These are phyloP conservation scores for Morphnarchus princeps DNA, from an alignment of 2,113 vertebrate species.

Conservation along the genomic window DNA sequence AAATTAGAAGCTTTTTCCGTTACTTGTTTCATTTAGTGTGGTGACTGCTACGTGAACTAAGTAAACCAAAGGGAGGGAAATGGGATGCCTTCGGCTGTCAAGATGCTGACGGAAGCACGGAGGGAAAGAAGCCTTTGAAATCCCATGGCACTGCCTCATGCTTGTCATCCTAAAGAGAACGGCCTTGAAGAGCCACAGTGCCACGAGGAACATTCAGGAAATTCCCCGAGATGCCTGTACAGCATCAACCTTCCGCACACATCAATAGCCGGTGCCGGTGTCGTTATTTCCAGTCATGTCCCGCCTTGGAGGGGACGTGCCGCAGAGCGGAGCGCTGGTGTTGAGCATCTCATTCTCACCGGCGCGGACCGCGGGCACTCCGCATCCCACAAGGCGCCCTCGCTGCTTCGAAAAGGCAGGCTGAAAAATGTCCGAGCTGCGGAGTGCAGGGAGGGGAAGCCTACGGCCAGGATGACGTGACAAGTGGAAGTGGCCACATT, in stretches of 20 bases:
- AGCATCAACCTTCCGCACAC: background rate
- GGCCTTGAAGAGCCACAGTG: background rate
- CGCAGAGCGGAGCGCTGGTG: background rate
- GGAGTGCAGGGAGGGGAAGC: background rate
- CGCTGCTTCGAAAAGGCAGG: background rate
- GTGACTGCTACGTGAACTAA: background rate
- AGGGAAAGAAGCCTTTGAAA: background rate
- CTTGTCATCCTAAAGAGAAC: background rate
- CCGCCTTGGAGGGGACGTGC: background rate
- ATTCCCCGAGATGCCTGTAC: background rate
- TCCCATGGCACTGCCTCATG: background rate
- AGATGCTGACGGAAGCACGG: background rate
- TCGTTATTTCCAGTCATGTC: background rate
- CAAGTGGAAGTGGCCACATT: background rate
- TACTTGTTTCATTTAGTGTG: background rate
- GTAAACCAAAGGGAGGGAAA: conserved; percentile 2
- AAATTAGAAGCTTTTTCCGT: background rate
- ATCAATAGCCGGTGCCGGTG: background rate
- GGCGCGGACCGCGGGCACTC: background rate
- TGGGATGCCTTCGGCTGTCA: background rate
- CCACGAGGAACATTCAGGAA: background rate
- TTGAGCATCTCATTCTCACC: background rate
- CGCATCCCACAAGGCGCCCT: background rate
- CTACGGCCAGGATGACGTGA: background rate
- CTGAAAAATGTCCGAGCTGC: background rate